A percentile compares a stretch with the other conserved stretches of the same genome.
Conservation (phyloP, 2,888 invertebrate species). For the Aromia moschata region DNA sequence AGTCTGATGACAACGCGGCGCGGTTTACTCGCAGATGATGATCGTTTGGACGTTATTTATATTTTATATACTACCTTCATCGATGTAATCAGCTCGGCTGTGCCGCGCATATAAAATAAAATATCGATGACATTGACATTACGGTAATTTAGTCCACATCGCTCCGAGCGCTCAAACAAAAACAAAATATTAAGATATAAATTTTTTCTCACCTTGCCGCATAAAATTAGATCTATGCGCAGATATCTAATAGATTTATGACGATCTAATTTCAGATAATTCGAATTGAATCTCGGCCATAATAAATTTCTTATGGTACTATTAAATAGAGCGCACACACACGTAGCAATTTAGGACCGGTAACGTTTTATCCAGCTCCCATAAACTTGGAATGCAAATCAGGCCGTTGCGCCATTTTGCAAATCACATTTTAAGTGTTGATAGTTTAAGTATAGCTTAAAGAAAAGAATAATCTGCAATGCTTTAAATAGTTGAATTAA, state of each 20-base stretch:
- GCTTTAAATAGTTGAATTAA: too few species aligned
- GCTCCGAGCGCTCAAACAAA: not conserved
- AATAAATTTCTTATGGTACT: slow-evolving; percentile 31
- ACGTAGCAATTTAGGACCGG: slow-evolving; percentile 35
- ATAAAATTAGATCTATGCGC: slow-evolving; percentile 29
- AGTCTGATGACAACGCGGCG: too few species aligned
- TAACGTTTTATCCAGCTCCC: slow-evolving; percentile 26
- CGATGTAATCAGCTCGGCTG: too few species aligned
- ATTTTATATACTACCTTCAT: too few species aligned
- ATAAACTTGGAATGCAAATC: slow-evolving; percentile 35
- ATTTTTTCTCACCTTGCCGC: slow-evolving; percentile 20
- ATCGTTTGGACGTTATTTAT: too few species aligned
- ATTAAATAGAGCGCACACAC: slow-evolving; percentile 23
- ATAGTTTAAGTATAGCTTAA: too few species aligned
- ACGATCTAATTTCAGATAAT: slow-evolving; percentile 41
- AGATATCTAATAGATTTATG: slow-evolving; percentile 37
- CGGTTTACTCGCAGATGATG: too few species aligned
- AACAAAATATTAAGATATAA: slow-evolving; percentile 10
- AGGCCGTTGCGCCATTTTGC: slow-evolving; percentile 10
- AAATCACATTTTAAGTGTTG: slow-evolving; percentile 15
- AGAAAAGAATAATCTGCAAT: too few species aligned
- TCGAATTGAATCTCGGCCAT: slow-evolving; percentile 36
- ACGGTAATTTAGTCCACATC: not conserved
- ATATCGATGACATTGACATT: slow-evolving; percentile 2
- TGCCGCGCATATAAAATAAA: not conserved